A percentile compares a stretch with the other conserved stretches of the same genome.
Conservation (phyloP, 2,888 invertebrate genomes). For the Adela reaumurella region DNA sequence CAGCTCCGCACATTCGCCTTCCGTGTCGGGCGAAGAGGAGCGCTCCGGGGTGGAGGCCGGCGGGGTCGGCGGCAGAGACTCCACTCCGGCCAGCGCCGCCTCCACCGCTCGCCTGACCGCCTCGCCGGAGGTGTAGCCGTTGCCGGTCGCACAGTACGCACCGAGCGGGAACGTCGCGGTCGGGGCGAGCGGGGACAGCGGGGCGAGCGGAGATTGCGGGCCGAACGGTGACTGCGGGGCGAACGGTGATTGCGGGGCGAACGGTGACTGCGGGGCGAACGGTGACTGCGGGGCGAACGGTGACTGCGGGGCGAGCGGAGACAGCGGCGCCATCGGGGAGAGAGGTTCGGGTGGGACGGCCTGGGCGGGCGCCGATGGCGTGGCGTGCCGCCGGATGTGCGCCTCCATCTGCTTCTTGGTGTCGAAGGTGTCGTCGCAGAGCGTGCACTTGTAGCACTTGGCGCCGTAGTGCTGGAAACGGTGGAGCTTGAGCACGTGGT, state of each 20-base stretch:
- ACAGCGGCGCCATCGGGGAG: conserved; percentile 45
- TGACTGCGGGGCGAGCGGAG: conserved; percentile 40
- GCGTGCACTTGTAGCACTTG: conserved; percentile 88
- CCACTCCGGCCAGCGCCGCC: conserved; percentile 28
- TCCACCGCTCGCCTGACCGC: conserved; percentile 45
- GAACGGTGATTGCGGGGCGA: conserved; percentile 50
- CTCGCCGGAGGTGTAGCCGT: conserved; percentile 21
- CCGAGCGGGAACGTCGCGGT: conserved; percentile 14
- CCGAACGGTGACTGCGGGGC: conserved; percentile 35
- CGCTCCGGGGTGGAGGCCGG: conserved; percentile 54
- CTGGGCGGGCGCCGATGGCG: conserved; percentile 39
- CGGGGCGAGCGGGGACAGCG: conserved; percentile 35
- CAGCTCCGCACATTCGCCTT: conserved; percentile 21
- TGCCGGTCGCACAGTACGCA: conserved; percentile 21
- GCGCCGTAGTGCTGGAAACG: conserved; percentile 89
- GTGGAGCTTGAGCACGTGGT: conserved; percentile 85
- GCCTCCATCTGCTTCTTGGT: conserved; percentile 89
- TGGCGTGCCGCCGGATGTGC: conserved; percentile 57
- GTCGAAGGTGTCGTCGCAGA: conserved; percentile 87
- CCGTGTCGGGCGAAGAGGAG: conserved; percentile 50
- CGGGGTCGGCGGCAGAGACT: conserved; percentile 54
- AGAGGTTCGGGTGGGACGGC: conserved; percentile 37
- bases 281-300: conserved; percentile 19
- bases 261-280: conserved; percentile 24
- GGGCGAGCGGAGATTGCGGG: conserved; percentile 16